These are phyloP conservation scores for Sebastes wilsoni DNA, from an alignment of 2,797 vertebrate genomes.

Conservation along the genomic window DNA sequence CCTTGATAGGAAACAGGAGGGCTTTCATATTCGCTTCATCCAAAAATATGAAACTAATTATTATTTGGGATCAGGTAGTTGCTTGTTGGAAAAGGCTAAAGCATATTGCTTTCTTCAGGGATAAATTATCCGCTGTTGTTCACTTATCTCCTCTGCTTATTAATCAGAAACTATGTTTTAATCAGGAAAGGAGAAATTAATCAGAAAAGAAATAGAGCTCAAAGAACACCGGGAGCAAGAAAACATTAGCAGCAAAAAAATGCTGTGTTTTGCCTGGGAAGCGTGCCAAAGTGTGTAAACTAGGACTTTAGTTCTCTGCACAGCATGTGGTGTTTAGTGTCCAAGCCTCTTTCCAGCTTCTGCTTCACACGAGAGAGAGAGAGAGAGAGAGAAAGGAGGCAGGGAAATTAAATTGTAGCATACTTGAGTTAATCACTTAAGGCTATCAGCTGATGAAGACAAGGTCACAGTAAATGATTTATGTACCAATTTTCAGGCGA, in stretches of 20 bases:
- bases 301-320: constrained; percentile 15
- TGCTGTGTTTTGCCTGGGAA: constrained; percentile 49
- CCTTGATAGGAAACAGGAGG: constrained; percentile 48
- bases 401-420: constrained; percentile 7
- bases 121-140: constrained; percentile 38
- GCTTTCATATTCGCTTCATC: constrained; percentile 36
- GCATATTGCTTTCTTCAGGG: constrained; percentile 28
- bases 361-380: neutral
- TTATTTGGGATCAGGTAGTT: constrained; percentile 37
- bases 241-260: constrained; percentile 29
- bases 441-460: constrained; percentile 9
- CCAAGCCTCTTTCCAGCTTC: constrained; percentile 32
- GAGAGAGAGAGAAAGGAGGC: neutral
- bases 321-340: constrained; percentile 45
- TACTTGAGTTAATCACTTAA: constrained; percentile 18
- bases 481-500: neutral
- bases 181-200: constrained; percentile 31
- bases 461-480: constrained; percentile 18
- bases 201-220: constrained; percentile 40
- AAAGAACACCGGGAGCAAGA: constrained; percentile 33
- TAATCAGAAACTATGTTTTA: constrained; percentile 47
- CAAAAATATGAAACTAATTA: constrained; percentile 68
- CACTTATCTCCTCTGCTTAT: constrained; percentile 37
- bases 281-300: constrained; percentile 33
- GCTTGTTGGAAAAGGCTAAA: constrained; percentile 32